A percentile compares a stretch with the other conserved stretches of the same genome.
These are phyloP conservation scores for Labia minor DNA, from an alignment of 2,888 invertebrate genomes.

Conservation along the genomic window DNA sequence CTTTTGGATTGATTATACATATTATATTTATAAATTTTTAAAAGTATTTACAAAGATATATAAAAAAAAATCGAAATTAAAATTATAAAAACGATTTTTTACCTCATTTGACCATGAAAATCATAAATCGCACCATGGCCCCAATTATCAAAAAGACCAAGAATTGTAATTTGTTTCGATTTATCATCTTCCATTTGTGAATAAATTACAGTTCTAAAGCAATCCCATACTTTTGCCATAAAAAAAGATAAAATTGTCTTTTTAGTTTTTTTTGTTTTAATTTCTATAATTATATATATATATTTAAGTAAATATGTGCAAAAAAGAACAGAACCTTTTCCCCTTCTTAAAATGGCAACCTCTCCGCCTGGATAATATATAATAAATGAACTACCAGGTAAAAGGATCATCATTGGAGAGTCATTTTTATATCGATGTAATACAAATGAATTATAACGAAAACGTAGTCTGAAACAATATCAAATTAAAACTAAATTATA, in stretches of 20 bases:
- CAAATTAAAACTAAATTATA: too few species aligned
- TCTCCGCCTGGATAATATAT: neutral
- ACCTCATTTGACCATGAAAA: neutral
- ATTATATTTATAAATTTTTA: too few species aligned
- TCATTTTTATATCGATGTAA: neutral
- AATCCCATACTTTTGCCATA: constrained; percentile 2
- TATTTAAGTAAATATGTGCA: too few species aligned
- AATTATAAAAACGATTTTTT: too few species aligned
- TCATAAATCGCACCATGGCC: neutral
- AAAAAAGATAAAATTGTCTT: neutral
- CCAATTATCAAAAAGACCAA: constrained; percentile 1
- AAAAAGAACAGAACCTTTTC: neutral
- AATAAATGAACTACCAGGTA: neutral
- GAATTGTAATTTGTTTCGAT: neutral
- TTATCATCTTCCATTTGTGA: neutral
- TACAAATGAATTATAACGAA: neutral
- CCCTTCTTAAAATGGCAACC: neutral
- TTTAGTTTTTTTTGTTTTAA: neutral
- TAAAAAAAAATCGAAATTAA: too few species aligned
- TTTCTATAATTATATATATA: too few species aligned
- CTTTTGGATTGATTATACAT: too few species aligned
- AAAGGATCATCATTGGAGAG: neutral
- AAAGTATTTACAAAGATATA: too few species aligned
- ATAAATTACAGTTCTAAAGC: neutral
- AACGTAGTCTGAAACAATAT: neutral